A percentile compares a stretch with the other conserved stretches of the same genome.
Evolutionary conservation across 2,797 vertebrate species (phyloP).

Genomic region (Delichon dasypus): DNA sequence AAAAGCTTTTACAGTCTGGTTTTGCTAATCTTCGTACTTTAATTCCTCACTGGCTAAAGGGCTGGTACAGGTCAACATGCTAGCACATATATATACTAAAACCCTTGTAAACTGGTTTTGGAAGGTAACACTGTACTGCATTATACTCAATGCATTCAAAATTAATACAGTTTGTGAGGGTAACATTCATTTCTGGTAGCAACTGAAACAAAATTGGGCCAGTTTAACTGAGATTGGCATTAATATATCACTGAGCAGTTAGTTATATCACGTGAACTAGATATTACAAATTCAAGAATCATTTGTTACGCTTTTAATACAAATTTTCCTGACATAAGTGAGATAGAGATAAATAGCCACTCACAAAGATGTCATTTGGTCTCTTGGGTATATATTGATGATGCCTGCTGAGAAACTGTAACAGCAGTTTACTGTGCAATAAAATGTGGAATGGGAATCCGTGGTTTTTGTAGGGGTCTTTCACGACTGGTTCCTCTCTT

Average conservation of each 20-base stretch:
- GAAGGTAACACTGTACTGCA: neutral
- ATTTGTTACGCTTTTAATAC: constrained; percentile 55
- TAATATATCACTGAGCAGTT: constrained; percentile 55
- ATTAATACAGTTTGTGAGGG: neutral
- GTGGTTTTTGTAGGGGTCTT: neutral
- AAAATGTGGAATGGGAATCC: neutral
- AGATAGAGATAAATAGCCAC: constrained; percentile 58
- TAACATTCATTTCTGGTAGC: constrained; percentile 24
- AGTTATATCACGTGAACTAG: constrained; percentile 47
- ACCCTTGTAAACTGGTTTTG: neutral
- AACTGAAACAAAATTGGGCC: constrained; percentile 39
- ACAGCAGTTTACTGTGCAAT: neutral
- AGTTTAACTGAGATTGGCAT: constrained; percentile 39
- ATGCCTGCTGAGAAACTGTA: neutral
- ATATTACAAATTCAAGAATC: constrained; percentile 49
- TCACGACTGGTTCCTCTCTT: neutral
- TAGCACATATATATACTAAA: neutral
- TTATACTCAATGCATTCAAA: constrained; percentile 5
- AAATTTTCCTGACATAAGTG: constrained; percentile 46
- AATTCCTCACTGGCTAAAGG: neutral
- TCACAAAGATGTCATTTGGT: constrained; percentile 34
- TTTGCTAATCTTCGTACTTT: neutral
- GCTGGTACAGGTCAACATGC: neutral
- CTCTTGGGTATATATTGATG: constrained; percentile 44
- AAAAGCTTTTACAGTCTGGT: neutral